Evolutionary conservation across 2,797 vertebrate genomes (phyloP).

Genomic region (Silurus aristotelis): DNA sequence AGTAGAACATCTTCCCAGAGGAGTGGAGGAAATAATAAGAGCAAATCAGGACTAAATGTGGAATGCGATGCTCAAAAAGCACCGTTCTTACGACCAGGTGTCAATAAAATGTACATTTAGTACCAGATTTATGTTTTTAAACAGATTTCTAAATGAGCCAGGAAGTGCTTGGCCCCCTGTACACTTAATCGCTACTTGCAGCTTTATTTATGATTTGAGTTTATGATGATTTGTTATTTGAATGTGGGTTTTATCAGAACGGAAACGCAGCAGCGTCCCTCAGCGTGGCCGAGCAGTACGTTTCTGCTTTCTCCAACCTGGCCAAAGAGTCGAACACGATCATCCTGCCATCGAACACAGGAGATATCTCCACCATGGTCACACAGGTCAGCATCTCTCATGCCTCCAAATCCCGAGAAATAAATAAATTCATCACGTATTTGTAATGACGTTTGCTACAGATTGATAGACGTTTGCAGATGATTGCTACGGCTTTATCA

Average conservation of each 20-base stretch:
- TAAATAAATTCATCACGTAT: too few species aligned
- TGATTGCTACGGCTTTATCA: too few species aligned
- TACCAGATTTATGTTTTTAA: too few species aligned
- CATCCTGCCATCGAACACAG: conserved; percentile 85
- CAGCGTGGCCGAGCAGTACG: conserved; percentile 91
- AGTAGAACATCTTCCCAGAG: too few species aligned
- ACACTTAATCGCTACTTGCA: neutral
- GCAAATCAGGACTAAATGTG: too few species aligned
- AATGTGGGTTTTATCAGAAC: conserved; percentile 71
- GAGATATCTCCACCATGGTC: conserved; percentile 89
- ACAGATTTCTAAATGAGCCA: too few species aligned
- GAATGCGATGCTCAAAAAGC: too few species aligned
- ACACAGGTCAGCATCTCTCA: conserved; percentile 79
- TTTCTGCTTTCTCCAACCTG: conserved; percentile 89
- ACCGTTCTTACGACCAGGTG: too few species aligned
- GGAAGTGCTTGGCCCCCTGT: neutral
- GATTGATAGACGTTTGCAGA: too few species aligned
- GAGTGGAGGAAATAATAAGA: too few species aligned
- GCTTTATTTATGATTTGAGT: neutral
- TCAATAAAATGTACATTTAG: too few species aligned
- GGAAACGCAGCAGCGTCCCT: conserved; percentile 88
- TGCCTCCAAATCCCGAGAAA: neutral
- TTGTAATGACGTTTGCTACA: too few species aligned
- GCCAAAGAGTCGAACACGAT: conserved; percentile 93
- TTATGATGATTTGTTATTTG: neutral